These are phyloP conservation scores for Todiramphus chloris DNA, from an alignment of 2,113 vertebrate species.

Conservation along the genomic window DNA sequence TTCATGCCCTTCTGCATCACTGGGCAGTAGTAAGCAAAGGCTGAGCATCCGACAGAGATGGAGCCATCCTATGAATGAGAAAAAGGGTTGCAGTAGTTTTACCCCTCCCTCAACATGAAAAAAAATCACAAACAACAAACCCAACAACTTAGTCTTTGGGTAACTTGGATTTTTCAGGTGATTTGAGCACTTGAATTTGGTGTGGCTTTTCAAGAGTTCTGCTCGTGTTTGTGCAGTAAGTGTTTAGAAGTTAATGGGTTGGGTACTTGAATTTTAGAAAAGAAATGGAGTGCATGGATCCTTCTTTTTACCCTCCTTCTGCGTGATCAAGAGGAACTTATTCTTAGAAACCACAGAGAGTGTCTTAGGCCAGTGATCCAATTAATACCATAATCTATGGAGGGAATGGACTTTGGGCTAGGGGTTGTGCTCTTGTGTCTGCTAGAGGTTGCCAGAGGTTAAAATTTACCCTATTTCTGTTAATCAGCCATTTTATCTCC, in stretches of 20 bases:
- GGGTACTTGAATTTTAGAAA: neutral
- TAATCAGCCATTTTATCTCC: neutral
- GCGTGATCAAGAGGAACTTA: neutral
- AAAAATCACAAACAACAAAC: neutral
- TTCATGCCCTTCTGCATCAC: neutral
- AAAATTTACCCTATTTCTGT: neutral
- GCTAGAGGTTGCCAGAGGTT: neutral
- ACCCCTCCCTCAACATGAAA: neutral
- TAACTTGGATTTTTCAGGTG: neutral
- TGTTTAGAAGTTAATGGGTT: neutral
- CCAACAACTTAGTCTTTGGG: neutral
- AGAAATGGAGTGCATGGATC: neutral
- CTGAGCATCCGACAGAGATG: neutral
- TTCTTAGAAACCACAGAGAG: neutral
- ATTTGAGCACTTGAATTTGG: neutral
- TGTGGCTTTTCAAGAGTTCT: neutral
- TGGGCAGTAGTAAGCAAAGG: neutral
- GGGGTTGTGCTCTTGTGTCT: neutral
- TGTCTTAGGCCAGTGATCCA: neutral
- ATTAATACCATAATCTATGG: neutral
- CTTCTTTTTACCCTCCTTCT: neutral
- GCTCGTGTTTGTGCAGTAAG: neutral
- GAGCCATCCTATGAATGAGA: neutral
- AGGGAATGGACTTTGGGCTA: neutral
- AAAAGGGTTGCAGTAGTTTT: neutral